Evolutionary conservation across 2,888 invertebrate species (phyloP).

Genomic region (Eupithecia tripunctaria): DNA sequence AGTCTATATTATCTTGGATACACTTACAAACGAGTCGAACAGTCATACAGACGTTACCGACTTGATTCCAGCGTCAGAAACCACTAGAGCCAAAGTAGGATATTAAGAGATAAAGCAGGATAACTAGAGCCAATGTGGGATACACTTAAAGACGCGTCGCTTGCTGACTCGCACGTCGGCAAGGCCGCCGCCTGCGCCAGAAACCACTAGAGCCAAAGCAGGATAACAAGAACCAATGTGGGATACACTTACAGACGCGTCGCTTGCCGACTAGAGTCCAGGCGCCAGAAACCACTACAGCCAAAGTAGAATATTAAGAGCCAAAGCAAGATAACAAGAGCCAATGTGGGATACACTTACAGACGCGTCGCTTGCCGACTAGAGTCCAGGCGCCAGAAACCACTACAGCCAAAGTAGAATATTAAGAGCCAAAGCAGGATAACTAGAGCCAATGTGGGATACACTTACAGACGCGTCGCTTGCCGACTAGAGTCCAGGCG

Average conservation of each 20-base stretch:
- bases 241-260: conserved; percentile 53
- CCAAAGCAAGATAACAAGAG: no score
- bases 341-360: conserved; percentile 40
- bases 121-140: neutral
- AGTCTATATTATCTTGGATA: no score
- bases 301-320: conserved; percentile 60
- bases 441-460: neutral
- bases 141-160: neutral
- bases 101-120: neutral
- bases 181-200: conserved; percentile 96
- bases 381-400: conserved; percentile 95
- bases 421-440: neutral
- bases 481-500: conserved; percentile 95
- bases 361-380: conserved; percentile 88
- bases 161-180: conserved; percentile 87
- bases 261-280: conserved; percentile 95
- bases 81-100: neutral
- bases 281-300: conserved; percentile 98
- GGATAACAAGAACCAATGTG: neutral
- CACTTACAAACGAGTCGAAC: no score
- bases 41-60: no score
- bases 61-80: conserved; percentile 76
- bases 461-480: conserved; percentile 79
- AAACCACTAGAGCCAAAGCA: conserved; percentile 84
- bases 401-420: no score